Evolutionary conservation across 2,113 vertebrate species (phyloP), one percentile per base, ranked within the genome.

Genomic region (Nerophis ophidion): DNA sequence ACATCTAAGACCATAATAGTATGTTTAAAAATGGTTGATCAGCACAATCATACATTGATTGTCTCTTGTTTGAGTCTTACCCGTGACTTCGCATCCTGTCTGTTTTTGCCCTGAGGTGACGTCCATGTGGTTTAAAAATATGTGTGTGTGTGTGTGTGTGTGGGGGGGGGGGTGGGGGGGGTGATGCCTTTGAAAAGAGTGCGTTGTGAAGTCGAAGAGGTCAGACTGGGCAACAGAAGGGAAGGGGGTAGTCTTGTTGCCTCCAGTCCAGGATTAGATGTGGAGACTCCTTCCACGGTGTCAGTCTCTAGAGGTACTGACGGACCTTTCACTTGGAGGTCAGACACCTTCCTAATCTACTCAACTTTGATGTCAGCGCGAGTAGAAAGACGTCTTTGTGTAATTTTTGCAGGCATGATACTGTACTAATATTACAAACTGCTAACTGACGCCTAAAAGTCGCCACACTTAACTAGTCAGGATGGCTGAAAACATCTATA

Each of bases 71-170:
- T 48, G 44, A 1, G 5, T 1, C 15, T 57, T 34, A 47, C 72
- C 73, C 61, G 69, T 76, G 71, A 60, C 61, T 79, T 59, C 64
- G 62, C 55, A 71, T 26, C 26, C 26, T 66, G 84, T 85, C 79
- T 85, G 79, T 59, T 73, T 82, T 63, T 79, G 68, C 81, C 82
- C 69, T 5, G 35, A 74, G 86, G 67, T 62, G 59, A 66, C 57
- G 13, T 63, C 48, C 19, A 55, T 47, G 53, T 57, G 54, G 76
- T 44, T 44, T 44, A 11, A 44, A 48, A 66, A 49, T 55, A 50
- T 72, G 60, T 15, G 26, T 26, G 53, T 61, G n/a, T 60, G 45
- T 54, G 56, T 54, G 50, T 60, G 68, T 50, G 67, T 68, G 54
- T 56, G 16, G 49, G 16, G 49, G 4, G 16, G 49, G 16, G 49